phyloP scores from a whole-genome alignment of 37 sponge, comb jelly and placozoan genomes.

The Beroe ovata region DNA sequence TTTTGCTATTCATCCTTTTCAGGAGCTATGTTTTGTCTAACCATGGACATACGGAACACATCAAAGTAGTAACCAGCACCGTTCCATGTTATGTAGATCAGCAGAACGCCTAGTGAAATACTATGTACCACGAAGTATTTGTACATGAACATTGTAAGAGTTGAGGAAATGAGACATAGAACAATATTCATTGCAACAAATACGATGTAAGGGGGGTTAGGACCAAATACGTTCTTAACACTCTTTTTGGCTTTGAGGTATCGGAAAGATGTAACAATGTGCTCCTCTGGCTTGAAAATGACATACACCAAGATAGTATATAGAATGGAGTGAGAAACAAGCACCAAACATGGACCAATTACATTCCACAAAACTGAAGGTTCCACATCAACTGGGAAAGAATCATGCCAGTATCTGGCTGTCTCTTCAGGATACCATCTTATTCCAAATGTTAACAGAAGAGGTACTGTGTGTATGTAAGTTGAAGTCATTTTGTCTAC shows the following conservation, averaged over 20 bases:
- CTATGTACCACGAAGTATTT: not conserved
- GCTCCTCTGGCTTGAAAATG: slow-evolving; percentile 64
- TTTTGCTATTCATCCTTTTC: slow-evolving; percentile 41
- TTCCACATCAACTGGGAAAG: not conserved
- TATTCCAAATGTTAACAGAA: slow-evolving; percentile 47
- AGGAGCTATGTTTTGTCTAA: not conserved
- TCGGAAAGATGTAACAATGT: slow-evolving; percentile 57
- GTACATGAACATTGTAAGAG: slow-evolving; percentile 8
- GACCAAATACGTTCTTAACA: slow-evolving; percentile 38
- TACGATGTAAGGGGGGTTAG: slow-evolving; percentile 51
- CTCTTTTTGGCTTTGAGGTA: slow-evolving; percentile 55
- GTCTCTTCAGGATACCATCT: slow-evolving; percentile 50
- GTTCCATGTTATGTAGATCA: slow-evolving; percentile 30
- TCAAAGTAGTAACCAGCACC: slow-evolving; percentile 55
- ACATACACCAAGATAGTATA: slow-evolving; percentile 48
- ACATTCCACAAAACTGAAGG: slow-evolving; percentile 46
- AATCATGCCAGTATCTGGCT: slow-evolving; percentile 23
- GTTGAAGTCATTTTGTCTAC: slow-evolving; percentile 65
- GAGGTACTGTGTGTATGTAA: slow-evolving; percentile 63
- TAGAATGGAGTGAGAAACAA: slow-evolving; percentile 30
- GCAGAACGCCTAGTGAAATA: not conserved
- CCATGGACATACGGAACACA: slow-evolving; percentile 44
- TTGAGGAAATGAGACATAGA: not conserved
- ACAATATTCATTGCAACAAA: slow-evolving; percentile 12
- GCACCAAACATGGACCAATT: not conserved